Base-by-base conservation (phyloP, 2,888 invertebrate species). In the Sepiola atlantica region DNA sequence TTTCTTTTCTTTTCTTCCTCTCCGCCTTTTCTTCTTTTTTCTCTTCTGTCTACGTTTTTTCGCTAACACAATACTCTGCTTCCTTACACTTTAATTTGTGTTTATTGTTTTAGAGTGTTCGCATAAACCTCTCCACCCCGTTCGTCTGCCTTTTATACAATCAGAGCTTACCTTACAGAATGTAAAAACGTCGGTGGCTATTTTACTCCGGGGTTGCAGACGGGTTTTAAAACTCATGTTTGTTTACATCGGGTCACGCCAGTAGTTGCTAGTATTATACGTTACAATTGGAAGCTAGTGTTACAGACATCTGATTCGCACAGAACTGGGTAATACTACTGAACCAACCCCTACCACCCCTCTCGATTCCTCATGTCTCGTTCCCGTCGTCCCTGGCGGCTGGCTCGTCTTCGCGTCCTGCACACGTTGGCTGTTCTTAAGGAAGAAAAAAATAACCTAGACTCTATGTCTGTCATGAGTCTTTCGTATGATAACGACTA, bases 191-290 rank as follows among this genome's bases (percentile, higher is more conserved):
- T n/a, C 77, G 10, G 12, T 32, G 77, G n/a, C 16, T 77, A 77
- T 77, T 77, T 77, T 77, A n/a, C 77, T 77, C n/a, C 77, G n/a
- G 77, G 77, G 77, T 77, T 77, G 77, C 77, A 77, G 77, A 77
- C 77, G 77, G n/a, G n/a, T 77, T 77, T 77, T 77, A 14, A 77
- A 77, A 77, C 32, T 77, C n/a, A 77, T 77, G 77, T 77, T 77
- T 77, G 77, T 77, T 77, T 77, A 77, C 77, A 77, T n/a, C 77
- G 77, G 77, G 77, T 77, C 77, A 77, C 77, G n/a, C n/a, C 77
- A 77, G 77, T 77, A 77, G 77, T 77, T 32, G 77, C n/a, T 77
- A 77, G 77, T n/a, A 77, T 77, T 77, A 77, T 77, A 77, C 77
- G 77, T 77, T 77, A 77, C 77, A 77, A 77, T n/a, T 77, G 77